Base-by-base conservation (phyloP, 2,888 invertebrate genomes). In the Rhaphigaster nebulosa region DNA sequence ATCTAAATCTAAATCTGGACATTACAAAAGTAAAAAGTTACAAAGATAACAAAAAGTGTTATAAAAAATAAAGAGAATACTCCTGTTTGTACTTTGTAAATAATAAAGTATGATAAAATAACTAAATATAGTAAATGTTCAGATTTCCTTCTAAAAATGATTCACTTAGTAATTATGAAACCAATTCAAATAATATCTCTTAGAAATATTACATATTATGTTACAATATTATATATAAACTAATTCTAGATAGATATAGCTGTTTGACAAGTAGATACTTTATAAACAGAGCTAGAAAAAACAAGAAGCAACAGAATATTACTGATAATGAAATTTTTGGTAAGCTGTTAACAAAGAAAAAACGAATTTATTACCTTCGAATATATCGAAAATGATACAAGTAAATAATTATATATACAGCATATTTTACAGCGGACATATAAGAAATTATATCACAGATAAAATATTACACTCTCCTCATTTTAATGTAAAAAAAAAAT, bases 391-490 rank as follows among this genome's bases (percentile, higher is more conserved):
- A 84, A 45, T 50, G 84, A 6, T 84, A 84, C 45, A 84, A 84
- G 45, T 45, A n/a, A 50, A 45, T 84, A n/a, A n/a, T 26, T 15
- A 84, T 80, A 84, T 45, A 84, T 45, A 84, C 84, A 84, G 45
- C 12, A 50, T 84, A 84, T 45, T 84, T 84, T 84, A 84, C 84
- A 84, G 45, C 12, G 23, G 41, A 50, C 45, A 45, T 50, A 50
- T 45, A 38, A 84, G 84, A 84, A 84, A 84, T 80, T n/a, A 84
- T 84, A 84, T 84, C 84, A 84, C 84, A 84, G 84, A 84, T 50
- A 84, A 84, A 18, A 50, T 45, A 84, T 84, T 84, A 84, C 45
- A 84, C 45, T 26, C 41, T 45, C n/a, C 26, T 38, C 20, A 20
- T 6, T 34, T 29, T 45, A 45, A 60, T 29, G 29, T 29, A 65